Evolutionary conservation across 2,797 vertebrate genomes (phyloP).

Genomic region (Trachurus trachurus): DNA sequence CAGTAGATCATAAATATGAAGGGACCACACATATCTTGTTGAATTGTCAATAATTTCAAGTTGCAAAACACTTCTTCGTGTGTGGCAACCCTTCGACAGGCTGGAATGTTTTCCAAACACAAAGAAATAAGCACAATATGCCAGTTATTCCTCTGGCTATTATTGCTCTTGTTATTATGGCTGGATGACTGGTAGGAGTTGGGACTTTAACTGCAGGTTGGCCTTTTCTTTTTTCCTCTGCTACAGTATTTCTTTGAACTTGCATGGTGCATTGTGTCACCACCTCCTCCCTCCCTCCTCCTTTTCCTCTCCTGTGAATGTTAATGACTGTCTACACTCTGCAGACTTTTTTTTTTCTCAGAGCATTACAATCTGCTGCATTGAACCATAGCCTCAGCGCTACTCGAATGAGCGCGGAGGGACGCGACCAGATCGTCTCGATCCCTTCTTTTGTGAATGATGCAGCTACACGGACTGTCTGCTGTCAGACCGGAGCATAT

Average conservation of each 20-base stretch:
- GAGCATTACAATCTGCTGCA: conserved; percentile 74
- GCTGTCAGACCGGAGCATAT: background rate
- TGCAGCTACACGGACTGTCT: background rate
- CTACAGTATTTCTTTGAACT: conserved; percentile 70
- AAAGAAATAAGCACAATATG: background rate
- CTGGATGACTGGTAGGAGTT: conserved; percentile 20
- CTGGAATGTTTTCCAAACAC: background rate
- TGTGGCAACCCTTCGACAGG: background rate
- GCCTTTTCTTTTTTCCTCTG: conserved; percentile 3
- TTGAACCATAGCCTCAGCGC: conserved; percentile 56
- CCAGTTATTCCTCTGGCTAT: background rate
- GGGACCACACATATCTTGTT: conserved; percentile 13
- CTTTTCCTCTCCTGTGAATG: conserved; percentile 76
- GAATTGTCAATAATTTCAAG: conserved; percentile 16
- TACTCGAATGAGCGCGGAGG: conserved; percentile 39
- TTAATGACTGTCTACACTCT: conserved; percentile 79
- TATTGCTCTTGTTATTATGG: background rate
- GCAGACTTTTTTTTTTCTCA: conserved; percentile 67
- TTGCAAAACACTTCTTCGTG: background rate
- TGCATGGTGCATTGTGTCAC: conserved; percentile 76
- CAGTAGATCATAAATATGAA: conserved; percentile 64
- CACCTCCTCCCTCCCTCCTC: conserved; percentile 54
- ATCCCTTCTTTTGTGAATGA: conserved; percentile 37
- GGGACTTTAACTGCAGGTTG: conserved; percentile 25
- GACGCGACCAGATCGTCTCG: conserved; percentile 17